Evolutionary conservation across 2,113 vertebrate genomes (phyloP).

Genomic region (Aegithalos caudatus): DNA sequence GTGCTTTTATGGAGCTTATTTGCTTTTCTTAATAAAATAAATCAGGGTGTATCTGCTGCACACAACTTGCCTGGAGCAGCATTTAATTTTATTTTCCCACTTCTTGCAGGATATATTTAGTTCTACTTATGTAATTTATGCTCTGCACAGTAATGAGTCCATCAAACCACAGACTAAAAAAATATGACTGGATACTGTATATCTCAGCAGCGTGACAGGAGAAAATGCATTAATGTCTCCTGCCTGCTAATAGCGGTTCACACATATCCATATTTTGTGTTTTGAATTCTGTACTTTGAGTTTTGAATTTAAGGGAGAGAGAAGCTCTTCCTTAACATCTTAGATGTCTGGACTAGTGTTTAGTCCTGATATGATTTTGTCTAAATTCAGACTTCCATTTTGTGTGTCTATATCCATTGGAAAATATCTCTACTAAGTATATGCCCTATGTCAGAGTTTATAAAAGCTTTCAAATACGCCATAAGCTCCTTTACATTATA

Average conservation of each 20-base stretch:
- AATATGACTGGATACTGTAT: background rate
- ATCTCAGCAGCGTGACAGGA: background rate
- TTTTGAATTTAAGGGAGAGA: background rate
- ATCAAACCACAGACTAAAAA: slow-evolving; percentile 13
- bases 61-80: background rate
- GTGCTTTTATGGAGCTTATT: background rate
- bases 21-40: slow-evolving; percentile 7
- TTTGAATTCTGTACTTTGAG: background rate
- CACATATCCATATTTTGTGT: background rate
- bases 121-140: background rate
- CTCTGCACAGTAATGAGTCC: background rate
- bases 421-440: background rate
- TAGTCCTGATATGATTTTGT: background rate
- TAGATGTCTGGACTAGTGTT: background rate
- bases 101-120: slow-evolving; percentile 23
- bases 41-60: background rate
- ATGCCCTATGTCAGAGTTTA: background rate
- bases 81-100: slow-evolving; percentile 32
- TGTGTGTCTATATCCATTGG: background rate
- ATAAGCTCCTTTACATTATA: background rate
- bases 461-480: background rate
- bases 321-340: background rate
- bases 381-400: background rate
- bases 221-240: background rate
- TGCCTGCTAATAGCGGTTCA: background rate